phyloP scores from a whole-genome alignment of 2,113 vertebrate species.

The Oreotrochilus melanogaster region DNA sequence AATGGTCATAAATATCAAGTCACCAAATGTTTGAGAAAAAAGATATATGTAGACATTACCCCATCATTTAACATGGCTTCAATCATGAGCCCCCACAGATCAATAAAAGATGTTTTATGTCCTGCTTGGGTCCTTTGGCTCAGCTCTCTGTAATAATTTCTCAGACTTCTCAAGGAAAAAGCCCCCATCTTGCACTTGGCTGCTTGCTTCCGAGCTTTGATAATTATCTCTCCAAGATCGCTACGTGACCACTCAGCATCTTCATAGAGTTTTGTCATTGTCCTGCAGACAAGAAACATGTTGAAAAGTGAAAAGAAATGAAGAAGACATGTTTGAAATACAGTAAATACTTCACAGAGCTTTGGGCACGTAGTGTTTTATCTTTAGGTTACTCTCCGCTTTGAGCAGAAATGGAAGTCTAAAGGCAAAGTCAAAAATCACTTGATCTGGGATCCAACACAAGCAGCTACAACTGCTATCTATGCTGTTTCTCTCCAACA shows the following conservation, averaged over 20 bases:
- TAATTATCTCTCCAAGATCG: conserved; percentile 73
- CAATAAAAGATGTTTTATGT: conserved; percentile 82
- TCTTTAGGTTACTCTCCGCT: neutral
- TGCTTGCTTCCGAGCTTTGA: conserved; percentile 77
- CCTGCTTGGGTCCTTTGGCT: conserved; percentile 79
- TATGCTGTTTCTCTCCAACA: neutral
- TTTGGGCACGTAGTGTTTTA: fast-evolving
- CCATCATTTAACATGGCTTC: conserved; percentile 83
- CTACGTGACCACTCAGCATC: conserved; percentile 86
- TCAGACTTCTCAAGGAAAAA: conserved; percentile 78
- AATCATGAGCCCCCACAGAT: conserved; percentile 85
- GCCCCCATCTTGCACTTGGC: conserved; percentile 74
- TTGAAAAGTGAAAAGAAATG: neutral
- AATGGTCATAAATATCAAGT: neutral
- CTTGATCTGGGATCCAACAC: neutral
- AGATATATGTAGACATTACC: conserved; percentile 66
- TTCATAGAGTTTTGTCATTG: conserved; percentile 84
- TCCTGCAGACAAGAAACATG: conserved; percentile 69
- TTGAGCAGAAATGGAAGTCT: neutral
- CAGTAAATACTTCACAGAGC: neutral
- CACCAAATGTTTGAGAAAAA: neutral
- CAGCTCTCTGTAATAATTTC: conserved; percentile 78
- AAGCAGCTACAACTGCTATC: neutral
- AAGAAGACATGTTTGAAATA: neutral
- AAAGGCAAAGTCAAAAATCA: neutral